These are phyloP conservation scores for Lissonota sp. DNA, from an alignment of 2,888 invertebrate species.

Conservation along the genomic window DNA sequence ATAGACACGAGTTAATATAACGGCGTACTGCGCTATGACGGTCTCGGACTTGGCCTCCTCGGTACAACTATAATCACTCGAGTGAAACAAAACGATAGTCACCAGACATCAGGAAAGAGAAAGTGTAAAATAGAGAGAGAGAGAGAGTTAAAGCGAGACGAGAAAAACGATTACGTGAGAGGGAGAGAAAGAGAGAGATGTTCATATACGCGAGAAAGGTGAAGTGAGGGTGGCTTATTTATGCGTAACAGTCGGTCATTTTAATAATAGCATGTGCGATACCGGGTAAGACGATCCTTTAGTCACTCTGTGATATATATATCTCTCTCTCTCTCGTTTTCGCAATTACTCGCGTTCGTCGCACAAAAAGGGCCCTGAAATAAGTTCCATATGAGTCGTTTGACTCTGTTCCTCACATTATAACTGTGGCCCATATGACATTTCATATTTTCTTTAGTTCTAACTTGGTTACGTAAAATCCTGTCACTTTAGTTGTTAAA, in stretches of 20 bases:
- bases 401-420: too few relatives aligned
- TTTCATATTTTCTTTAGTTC: too few relatives aligned
- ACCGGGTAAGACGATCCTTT: slow-evolving; percentile 35
- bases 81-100: not conserved
- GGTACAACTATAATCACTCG: not conserved
- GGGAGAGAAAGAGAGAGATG: not conserved
- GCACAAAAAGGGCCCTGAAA: not conserved
- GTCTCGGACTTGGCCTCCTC: not conserved
- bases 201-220: slow-evolving; percentile 12
- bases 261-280: slow-evolving; percentile 63
- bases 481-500: too few relatives aligned
- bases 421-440: too few relatives aligned
- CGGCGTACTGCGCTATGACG: too few relatives aligned
- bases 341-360: not conserved
- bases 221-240: slow-evolving; percentile 56
- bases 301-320: slow-evolving; percentile 28
- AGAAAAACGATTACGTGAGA: not conserved
- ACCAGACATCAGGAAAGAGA: not conserved
- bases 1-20: too few relatives aligned
- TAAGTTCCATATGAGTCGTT: too few relatives aligned
- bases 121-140: not conserved
- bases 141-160: not conserved
- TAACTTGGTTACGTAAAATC: too few relatives aligned
- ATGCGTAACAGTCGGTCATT: slow-evolving; percentile 53
- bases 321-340: too few relatives aligned